Base-by-base conservation (phyloP, 2,113 vertebrate genomes). In the Steatornis caripensis region DNA sequence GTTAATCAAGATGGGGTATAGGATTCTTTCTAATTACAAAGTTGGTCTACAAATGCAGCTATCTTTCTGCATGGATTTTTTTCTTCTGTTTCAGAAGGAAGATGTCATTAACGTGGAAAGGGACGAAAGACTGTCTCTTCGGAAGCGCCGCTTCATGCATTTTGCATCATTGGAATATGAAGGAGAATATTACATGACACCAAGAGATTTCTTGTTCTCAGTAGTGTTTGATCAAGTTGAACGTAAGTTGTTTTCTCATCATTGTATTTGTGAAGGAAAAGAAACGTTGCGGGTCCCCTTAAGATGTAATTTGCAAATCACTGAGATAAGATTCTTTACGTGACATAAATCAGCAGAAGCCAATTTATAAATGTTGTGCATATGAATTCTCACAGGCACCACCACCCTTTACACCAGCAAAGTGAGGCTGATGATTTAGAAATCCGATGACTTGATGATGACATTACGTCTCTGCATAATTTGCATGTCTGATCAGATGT, bases 121-220 rank as follows among this genome's bases (percentile, higher is more conserved):
- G 43, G 87, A 95, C 7, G 98, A 97, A 87, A 98, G 94, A 34
- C 51, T 96, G 26, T 97, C 77, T 43, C 95, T 98, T 85, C 97
- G 98, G 64, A 99, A 99, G 82, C 97, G 98, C 72, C 99, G 99
- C 45, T 99, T 99, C 95, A 98, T 95, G 98, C 98, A 99, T 96
- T 99, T 99, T 88, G 99, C 99, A 18, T 99, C 99, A 0, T 34
- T 99, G 94, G 94, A 98, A 41, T 99, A 99, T 60, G 98, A 99
- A 21, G 96, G 98, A 55, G 99, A 99, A 87, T 96, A 98, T 91
- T 99, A 99, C 94, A 99, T 99, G 99, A 99, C 99, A 51, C 99
- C 99, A 5, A 98, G 99, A 91, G 99, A 99, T 97, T 99, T 99
- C 97, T 98, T 99, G 57, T 99, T 98, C 94, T 99, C 99, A 21